phyloP scores from a whole-genome alignment of 1,140 invertebrate genomes.

The Microplitis demolitor region DNA sequence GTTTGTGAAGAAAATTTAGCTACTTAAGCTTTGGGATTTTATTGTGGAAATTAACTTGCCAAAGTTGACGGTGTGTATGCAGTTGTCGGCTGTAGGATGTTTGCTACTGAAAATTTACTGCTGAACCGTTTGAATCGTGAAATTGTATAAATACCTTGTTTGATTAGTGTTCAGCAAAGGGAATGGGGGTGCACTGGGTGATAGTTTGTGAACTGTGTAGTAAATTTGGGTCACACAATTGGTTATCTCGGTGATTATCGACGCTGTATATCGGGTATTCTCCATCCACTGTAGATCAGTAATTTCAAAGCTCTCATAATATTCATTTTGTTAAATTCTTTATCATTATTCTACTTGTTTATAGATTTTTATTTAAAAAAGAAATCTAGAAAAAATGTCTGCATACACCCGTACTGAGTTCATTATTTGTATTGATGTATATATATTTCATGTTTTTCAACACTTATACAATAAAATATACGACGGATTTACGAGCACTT shows the following conservation, averaged over 20 bases:
- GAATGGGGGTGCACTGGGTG: neutral
- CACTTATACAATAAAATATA: neutral
- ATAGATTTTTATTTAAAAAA: neutral
- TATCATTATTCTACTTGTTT: neutral
- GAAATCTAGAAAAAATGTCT: too few species aligned
- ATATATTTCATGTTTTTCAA: neutral
- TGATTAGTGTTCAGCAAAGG: slow-evolving; percentile 16
- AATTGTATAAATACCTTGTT: slow-evolving; percentile 23
- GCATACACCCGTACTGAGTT: neutral
- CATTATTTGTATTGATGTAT: neutral
- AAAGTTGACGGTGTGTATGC: too few species aligned
- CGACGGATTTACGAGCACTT: neutral
- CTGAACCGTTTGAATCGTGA: slow-evolving; percentile 8
- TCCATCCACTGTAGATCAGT: neutral
- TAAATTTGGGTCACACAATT: slow-evolving; percentile 24
- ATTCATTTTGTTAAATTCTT: too few species aligned
- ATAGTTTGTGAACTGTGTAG: neutral
- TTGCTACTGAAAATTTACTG: neutral
- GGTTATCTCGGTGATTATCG: slow-evolving; percentile 12
- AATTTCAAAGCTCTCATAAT: too few species aligned
- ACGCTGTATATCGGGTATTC: neutral
- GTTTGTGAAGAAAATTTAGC: too few species aligned
- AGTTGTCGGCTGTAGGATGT: neutral
- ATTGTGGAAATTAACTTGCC: too few species aligned
- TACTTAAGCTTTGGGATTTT: too few species aligned